Conservation (phyloP, 2,113 vertebrate genomes). For the Pomatorhinus ruficollis region DNA sequence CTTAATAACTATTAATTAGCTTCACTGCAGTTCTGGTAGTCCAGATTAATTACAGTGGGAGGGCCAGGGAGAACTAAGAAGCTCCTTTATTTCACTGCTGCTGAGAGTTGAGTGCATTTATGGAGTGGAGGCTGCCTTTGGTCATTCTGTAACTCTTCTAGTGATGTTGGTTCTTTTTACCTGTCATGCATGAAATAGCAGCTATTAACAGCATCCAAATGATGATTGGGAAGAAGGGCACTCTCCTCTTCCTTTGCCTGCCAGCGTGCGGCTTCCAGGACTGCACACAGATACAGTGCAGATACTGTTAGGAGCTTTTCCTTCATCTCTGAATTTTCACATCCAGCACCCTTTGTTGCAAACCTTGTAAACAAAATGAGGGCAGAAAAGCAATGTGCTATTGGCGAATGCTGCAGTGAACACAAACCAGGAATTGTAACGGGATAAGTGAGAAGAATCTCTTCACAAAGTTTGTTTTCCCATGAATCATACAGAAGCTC, state of each 20-base stretch:
- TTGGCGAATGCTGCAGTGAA: not conserved
- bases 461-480: not conserved
- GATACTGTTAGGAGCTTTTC: not conserved
- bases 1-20: slow-evolving; percentile 47
- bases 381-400: not conserved
- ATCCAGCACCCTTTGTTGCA: not conserved
- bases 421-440: not conserved
- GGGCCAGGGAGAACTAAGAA: not conserved
- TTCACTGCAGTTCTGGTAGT: not conserved
- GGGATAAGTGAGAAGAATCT: not conserved
- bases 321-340: not conserved
- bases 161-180: not conserved
- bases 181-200: not conserved
- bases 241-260: not conserved
- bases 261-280: not conserved
- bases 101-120: not conserved
- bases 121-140: not conserved
- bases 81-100: not conserved
- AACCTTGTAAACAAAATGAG: not conserved
- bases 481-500: not conserved
- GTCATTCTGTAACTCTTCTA: not conserved
- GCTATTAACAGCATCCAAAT: not conserved
- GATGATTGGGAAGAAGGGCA: rapidly evolving
- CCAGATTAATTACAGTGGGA: slow-evolving; percentile 11
- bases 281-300: not conserved